Conservation (phyloP, 1,140 invertebrate species). For the Macrotrachela quadricornifera region DNA sequence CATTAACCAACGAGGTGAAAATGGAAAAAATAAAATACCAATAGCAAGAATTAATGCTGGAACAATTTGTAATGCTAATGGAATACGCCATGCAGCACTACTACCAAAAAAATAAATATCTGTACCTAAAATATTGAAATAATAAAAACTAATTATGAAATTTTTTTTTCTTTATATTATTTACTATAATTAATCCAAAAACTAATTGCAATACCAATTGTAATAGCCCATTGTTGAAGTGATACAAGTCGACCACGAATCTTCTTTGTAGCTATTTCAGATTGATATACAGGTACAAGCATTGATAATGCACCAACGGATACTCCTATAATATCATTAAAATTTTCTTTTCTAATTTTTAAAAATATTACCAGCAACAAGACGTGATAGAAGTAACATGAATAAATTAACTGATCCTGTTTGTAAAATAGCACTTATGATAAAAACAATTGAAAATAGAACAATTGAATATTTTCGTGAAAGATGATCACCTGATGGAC, state of each 20-base stretch:
- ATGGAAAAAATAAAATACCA: no score
- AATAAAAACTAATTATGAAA: no score
- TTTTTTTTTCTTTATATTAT: no score
- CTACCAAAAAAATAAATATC: no score
- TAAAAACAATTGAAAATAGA: background rate
- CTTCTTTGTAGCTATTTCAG: constrained; percentile 37
- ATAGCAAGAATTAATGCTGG: no score
- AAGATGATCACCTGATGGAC: constrained; percentile 22
- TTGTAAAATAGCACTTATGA: background rate
- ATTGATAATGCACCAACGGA: constrained; percentile 30
- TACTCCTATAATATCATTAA: background rate
- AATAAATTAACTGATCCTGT: background rate
- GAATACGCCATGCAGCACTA: no score
- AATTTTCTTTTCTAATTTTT: no score
- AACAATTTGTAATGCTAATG: no score
- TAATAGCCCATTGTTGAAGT: constrained; percentile 10
- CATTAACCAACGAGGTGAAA: no score
- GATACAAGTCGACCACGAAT: constrained; percentile 37
- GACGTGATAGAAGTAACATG: constrained; percentile 1
- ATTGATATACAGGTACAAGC: constrained; percentile 42
- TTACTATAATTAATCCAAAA: no score
- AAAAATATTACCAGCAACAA: background rate
- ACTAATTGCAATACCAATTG: no score
- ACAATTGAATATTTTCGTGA: constrained; percentile 1
- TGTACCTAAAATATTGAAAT: no score